Base-by-base conservation (phyloP, 2,113 vertebrate species). In the Tetrax tetrax region DNA sequence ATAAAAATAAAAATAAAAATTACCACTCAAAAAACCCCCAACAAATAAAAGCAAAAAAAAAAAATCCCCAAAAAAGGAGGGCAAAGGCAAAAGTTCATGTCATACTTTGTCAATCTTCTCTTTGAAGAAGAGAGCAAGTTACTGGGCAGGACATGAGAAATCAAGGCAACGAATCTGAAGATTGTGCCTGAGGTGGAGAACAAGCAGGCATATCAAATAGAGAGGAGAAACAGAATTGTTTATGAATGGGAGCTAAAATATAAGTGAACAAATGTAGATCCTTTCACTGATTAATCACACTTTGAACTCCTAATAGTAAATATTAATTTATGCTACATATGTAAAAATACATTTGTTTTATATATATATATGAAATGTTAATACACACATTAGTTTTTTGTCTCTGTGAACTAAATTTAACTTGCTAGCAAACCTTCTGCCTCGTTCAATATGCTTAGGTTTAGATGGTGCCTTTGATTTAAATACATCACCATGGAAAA, bases 401-500 rank as follows among this genome's bases (percentile, higher is more conserved):
- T 21, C 20, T 70, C 64, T 47, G 28, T 76, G 43, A 63, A 35
- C 45, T 81, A 48, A 56, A 89, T 37, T 29, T 64, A 69, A 64
- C 37, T 31, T 75, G 22, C 21, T 56, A 74, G 33, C 13, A 66
- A 87, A 66, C 31, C 5, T 28, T 68, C 8, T 16, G 60, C 10
- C 59, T 75, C 23, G 23, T 9, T 60, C 57, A 45, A 7, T 76
- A 65, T 45, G 70, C 27, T 31, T 31, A 60, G 20, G 20, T 48
- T 81, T 56, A 71, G n/a, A 37, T 9, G 16, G 20, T 65, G 14
- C 14, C 71, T 81, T 50, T 2, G 1, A 61, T 21, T 16, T 50
- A 54, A 80, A 70, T 10, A 65, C 0, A 1, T 7, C 31, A 64
- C 24, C 13, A 65, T 0, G 1, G 21, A 75, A 33, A 59, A 75